Evolutionary conservation across 2,797 vertebrate species (phyloP), one percentile per base, ranked within the genome.

Genomic region (Darevskia mixta): DNA sequence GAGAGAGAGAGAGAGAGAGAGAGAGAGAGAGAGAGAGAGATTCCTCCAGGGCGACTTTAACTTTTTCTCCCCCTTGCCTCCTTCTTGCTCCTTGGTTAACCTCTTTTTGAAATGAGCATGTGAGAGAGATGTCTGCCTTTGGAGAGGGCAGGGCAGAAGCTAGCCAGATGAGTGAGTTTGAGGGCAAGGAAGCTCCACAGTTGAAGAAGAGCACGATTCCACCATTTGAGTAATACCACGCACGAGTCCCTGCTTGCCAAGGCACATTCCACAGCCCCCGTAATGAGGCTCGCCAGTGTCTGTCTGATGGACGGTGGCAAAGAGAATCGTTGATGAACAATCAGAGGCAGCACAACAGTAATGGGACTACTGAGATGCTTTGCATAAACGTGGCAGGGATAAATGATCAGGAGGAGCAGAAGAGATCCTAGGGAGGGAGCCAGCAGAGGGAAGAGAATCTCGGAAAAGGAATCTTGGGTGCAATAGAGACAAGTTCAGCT

Each of bases 281-380:
- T 78, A 91, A 94, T 83, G 92, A 94, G 15, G 84, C 87, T 90
- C 90, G 82, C 92, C 91, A 95, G 78, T 87, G 81, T 88, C 87
- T 91, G 88, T 88, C 87, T 91, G 88, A 90, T 87, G 83, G 91
- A 92, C 76, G 85, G 83, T 6, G 9, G 93, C 88, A 87, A 88
- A 95, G 87, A 43, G 89, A 92, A 94, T 92, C 84, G 71, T 90
- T 91, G 86, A 93, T 88, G 94, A 96, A 95, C 94, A 93, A 95
- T 95, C 95, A 93, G 91, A 85, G 66, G 79, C 67, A 87, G 88
- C 85, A 94, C 41, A 0, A 88, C 77, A 92, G 82, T 94, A 94
- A 95, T 94, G 76, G 87, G 90, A 89, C 88, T 94, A 93, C 94
- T 87, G 88, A 93, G 18, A 81, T 93, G 15, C 91, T 93, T 83